Base-by-base conservation (phyloP, 2,888 invertebrate genomes). In the Adineta ricciae region DNA sequence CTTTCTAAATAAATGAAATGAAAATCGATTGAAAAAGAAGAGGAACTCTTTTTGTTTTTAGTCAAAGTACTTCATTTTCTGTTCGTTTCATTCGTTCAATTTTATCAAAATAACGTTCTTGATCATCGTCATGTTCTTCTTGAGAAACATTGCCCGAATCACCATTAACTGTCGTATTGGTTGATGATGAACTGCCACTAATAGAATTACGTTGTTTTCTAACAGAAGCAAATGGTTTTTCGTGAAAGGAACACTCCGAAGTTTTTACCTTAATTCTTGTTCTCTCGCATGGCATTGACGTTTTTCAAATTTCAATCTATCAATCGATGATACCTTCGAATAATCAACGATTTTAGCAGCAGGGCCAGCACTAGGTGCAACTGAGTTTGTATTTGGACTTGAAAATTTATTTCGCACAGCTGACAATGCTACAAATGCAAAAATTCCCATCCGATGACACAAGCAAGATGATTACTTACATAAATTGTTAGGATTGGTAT, bases 31-130 rank as follows among this genome's bases (percentile, higher is more conserved):
- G 3, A 8, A 36, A n/a, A n/a, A n/a, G n/a, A n/a, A n/a, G n/a
- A 78, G 11, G 5, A 38, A 21, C 11, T 2, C 8, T 78, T 8
- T n/a, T 8, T n/a, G n/a, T n/a, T 56, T 46, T 46, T 8, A 46
- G 11, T 46, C 5, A 46, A 78, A n/a, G 21, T 78, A 78, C 78
- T 78, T 78, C 78, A 78, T 78, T 38, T 78, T 78, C 78, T n/a
- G 24, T 41, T 78, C 78, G 38, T n/a, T 78, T 78, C 41, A 78
- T 11, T 41, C 78, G 78, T 41, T 78, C 78, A 19, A 78, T 78
- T 78, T 78, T 78, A 38, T 78, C 78, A 14, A 41, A 78, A 78
- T 78, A 78, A 41, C 78, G 41, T 78, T 78, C 78, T 78, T 78
- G 38, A 41, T 41, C 78, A 2, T 78, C 78, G 14, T 78, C 78